Conservation (phyloP, 2,797 vertebrate species). For the Gila robusta region DNA sequence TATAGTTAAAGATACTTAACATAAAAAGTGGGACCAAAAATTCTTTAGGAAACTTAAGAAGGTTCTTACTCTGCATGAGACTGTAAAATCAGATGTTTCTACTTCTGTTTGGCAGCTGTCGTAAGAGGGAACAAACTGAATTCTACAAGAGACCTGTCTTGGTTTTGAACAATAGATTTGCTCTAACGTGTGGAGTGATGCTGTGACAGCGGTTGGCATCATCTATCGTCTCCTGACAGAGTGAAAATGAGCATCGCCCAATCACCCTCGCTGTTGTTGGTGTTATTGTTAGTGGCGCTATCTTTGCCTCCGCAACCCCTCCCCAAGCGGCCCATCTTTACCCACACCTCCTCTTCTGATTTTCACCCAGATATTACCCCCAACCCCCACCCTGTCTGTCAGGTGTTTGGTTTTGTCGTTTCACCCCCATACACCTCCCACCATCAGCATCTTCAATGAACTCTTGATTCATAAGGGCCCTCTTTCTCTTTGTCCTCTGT, state of each 20-base stretch:
- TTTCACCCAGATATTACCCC: conserved; percentile 74
- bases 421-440: conserved; percentile 22
- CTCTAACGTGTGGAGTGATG: conserved; percentile 8
- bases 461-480: conserved; percentile 59
- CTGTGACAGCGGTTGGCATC: conserved; percentile 27
- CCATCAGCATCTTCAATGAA: conserved; percentile 81
- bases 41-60: neutral
- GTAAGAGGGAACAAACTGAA: neutral
- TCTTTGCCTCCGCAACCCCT: conserved; percentile 66
- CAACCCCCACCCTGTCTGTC: conserved; percentile 54
- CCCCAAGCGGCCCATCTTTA: conserved; percentile 49
- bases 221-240: conserved; percentile 23
- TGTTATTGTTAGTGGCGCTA: conserved; percentile 21
- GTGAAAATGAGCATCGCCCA: conserved; percentile 35
- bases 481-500: conserved; percentile 61
- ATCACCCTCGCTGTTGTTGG: conserved; percentile 7
- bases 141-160: neutral
- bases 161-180: conserved; percentile 9
- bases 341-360: conserved; percentile 70
- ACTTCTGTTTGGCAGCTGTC: neutral
- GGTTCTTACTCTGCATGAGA: neutral
- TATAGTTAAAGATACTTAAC: neutral
- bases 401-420: conserved; percentile 24
- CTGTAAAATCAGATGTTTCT: neutral
- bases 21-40: neutral